These are phyloP conservation scores for Pipistrellus nathusii DNA, from an alignment of 2,797 vertebrate genomes.

Conservation along the genomic window DNA sequence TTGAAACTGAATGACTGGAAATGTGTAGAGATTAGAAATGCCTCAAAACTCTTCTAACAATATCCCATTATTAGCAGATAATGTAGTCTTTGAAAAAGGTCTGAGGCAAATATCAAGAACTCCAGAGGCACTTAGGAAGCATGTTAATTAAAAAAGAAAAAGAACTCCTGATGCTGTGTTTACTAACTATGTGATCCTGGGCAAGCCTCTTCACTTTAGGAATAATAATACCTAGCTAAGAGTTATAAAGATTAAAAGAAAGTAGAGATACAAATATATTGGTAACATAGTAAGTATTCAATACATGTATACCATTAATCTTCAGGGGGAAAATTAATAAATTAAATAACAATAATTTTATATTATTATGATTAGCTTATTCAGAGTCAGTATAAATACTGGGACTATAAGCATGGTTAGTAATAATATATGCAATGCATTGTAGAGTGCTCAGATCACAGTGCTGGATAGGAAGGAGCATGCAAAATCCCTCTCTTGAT, in stretches of 20 bases:
- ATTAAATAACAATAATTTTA: neutral
- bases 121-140: neutral
- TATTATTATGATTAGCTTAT: neutral
- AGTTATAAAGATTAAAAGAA: neutral
- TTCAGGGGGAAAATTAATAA: neutral
- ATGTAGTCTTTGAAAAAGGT: neutral
- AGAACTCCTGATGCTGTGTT: neutral
- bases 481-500: neutral
- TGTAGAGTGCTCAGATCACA: neutral
- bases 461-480: neutral
- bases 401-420: neutral
- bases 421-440: neutral
- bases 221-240: neutral
- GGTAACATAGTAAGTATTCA: neutral
- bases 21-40: neutral
- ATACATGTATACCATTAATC: neutral
- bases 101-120: neutral
- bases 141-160: constrained; percentile 4
- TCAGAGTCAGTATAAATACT: neutral
- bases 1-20: neutral
- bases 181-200: neutral
- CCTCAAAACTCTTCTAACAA: neutral
- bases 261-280: neutral
- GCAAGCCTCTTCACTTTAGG: neutral
- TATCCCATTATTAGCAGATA: neutral